Conservation (phyloP, 2,113 vertebrate species). For the Bambusicola thoracicus region DNA sequence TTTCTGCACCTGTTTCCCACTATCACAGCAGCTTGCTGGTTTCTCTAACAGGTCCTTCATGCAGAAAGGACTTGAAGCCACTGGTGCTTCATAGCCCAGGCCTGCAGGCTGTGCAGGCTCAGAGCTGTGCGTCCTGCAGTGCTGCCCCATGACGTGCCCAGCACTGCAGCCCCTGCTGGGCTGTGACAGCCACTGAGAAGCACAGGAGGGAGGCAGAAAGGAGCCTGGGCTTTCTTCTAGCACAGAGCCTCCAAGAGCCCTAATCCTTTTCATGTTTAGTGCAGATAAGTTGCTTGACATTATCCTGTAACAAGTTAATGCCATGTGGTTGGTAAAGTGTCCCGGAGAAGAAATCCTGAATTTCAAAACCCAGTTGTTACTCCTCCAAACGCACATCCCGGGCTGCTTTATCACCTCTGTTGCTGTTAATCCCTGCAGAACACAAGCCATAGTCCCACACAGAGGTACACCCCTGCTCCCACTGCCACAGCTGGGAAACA, state of each 20-base stretch:
- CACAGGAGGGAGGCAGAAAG: background rate
- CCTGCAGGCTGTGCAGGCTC: fast-evolving
- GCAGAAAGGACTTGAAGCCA: background rate
- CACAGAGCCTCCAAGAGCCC: background rate
- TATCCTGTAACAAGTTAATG: background rate
- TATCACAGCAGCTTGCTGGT: background rate
- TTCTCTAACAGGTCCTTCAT: background rate
- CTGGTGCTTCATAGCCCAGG: background rate
- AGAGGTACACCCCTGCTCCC: background rate
- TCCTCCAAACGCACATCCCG: background rate
- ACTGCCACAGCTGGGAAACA: background rate
- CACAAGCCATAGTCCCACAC: background rate
- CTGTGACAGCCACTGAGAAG: background rate
- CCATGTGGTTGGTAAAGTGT: background rate
- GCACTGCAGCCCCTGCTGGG: background rate
- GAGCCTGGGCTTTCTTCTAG: background rate
- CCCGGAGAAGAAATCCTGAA: background rate
- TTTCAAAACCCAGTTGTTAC: background rate
- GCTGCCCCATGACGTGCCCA: background rate
- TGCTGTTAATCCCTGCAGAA: background rate
- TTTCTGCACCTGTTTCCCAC: conserved; percentile 24
- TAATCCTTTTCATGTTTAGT: conserved; percentile 8
- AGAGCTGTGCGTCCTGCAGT: background rate
- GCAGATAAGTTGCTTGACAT: conserved; percentile 3
- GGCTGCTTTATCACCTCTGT: background rate